phyloP scores from a whole-genome alignment of 2,113 vertebrate genomes.

The Apteryx owenii region DNA sequence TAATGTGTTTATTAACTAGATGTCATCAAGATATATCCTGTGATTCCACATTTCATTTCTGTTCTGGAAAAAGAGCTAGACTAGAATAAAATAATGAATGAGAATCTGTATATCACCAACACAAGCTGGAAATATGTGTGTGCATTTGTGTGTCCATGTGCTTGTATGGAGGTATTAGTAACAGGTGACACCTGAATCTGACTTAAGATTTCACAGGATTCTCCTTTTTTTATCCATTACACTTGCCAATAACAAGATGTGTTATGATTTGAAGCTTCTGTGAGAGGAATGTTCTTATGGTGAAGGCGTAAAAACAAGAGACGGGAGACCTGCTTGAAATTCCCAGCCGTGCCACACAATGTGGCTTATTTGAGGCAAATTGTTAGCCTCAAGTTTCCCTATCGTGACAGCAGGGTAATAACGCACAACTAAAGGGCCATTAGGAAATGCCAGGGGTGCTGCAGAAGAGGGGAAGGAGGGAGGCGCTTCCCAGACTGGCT shows the following conservation, averaged over 20 bases:
- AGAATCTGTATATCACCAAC: neutral
- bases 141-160: neutral
- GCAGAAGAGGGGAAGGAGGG: too few species aligned
- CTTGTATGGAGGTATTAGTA: neutral
- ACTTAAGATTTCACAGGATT: neutral
- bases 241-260: neutral
- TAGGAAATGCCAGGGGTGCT: neutral
- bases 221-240: neutral
- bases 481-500: too few species aligned
- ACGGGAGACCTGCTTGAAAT: neutral
- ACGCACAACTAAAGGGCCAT: neutral
- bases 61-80: neutral
- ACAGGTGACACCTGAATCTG: neutral
- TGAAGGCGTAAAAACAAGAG: neutral
- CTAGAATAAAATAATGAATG: neutral
- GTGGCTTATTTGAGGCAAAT: neutral
- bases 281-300: neutral
- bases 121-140: neutral
- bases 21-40: neutral
- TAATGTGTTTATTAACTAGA: slow-evolving; percentile 4
- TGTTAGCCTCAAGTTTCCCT: neutral
- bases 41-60: neutral
- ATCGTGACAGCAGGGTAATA: neutral
- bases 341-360: neutral
- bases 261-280: neutral